Evolutionary conservation across 1,140 invertebrate genomes (phyloP), one percentile per base, ranked within the genome.

Genomic region (Drosophila ambigua): DNA sequence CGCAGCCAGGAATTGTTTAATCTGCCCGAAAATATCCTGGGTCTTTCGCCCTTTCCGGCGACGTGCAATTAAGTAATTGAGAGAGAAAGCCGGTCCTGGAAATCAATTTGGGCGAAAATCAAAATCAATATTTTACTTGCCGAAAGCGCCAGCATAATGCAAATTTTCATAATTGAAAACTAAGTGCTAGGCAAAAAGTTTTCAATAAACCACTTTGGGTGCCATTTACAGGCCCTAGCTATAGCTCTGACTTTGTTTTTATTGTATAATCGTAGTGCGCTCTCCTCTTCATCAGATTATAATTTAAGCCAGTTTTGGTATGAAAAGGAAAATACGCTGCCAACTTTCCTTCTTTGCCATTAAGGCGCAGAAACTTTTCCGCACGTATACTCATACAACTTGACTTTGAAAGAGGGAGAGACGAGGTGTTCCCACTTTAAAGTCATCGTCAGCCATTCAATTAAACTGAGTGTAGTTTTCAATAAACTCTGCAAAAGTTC

Each of bases 161-260:
- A 85, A 85, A 85, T 85, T 69, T 85, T 81, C 82, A 85, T 85
- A 85, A 85, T 87, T 85, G 81, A 85, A 85, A 87, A 87, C 73
- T 85, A 85, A 85, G 81, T 85, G 81, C 81, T 66, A 61, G 60
- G 65, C 79, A 68, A 78, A 82, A 82, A 83, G 69, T 83, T 80
- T 73, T 45, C 55, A 60, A 65, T 71, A 79, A 79, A 79, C 64
- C 77, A 79, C 71, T 79, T 79, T 79, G 44, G 65, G 59, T 61
- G 55, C 52, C 67, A 58, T 58, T 69, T 69, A 44, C 67, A 49
- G 67, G 35, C 31, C 11, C 43, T 39, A 44, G 24, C 35, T 57
- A 55, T 41, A 55, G 44, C 31, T 7, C 24, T 44, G 28, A 6
- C 7, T 63, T 53, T 52, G 50, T 68, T 69, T 69, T 69, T 49